phyloP scores from a whole-genome alignment of 2,888 invertebrate species.

The Cheilosia pagana region DNA sequence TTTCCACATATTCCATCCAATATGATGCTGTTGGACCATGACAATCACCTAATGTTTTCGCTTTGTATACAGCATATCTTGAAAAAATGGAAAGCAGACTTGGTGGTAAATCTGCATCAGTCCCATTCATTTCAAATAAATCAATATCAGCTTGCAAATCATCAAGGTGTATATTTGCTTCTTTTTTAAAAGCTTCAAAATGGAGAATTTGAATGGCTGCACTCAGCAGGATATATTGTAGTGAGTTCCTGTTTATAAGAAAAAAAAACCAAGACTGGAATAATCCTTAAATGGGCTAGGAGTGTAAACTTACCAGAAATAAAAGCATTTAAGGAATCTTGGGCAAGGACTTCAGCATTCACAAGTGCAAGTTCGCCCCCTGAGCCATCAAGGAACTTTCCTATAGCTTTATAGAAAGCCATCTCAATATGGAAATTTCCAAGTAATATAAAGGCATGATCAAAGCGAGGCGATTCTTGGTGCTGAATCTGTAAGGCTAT shows the following conservation, averaged over 20 bases:
- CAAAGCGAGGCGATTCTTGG: conserved; percentile 5
- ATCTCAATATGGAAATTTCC: conserved; percentile 9
- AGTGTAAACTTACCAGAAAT: conserved; percentile 16
- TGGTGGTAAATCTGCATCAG: not conserved
- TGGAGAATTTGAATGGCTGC: conserved; percentile 28
- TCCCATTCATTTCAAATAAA: not conserved
- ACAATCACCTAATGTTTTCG: not conserved
- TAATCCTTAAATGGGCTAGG: not conserved
- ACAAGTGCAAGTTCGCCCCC: conserved; percentile 1
- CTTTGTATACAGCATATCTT: not conserved
- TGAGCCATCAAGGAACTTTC: too few relatives aligned
- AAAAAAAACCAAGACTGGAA: not conserved
- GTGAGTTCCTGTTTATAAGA: conserved; percentile 19
- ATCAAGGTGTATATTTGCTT: not conserved
- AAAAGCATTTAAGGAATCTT: conserved; percentile 25
- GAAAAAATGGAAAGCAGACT: not conserved
- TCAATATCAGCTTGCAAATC: conserved; percentile 3
- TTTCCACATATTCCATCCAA: conserved; percentile 14
- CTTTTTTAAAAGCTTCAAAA: conserved; percentile 18
- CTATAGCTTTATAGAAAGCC: too few relatives aligned
- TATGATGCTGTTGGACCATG: conserved; percentile 19
- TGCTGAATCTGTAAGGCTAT: conserved; percentile 12
- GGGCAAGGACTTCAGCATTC: conserved; percentile 17
- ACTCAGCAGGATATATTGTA: conserved; percentile 29
- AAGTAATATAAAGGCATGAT: not conserved